These are phyloP conservation scores for Clistopyga incitator DNA, from an alignment of 2,888 invertebrate species.

Conservation along the genomic window DNA sequence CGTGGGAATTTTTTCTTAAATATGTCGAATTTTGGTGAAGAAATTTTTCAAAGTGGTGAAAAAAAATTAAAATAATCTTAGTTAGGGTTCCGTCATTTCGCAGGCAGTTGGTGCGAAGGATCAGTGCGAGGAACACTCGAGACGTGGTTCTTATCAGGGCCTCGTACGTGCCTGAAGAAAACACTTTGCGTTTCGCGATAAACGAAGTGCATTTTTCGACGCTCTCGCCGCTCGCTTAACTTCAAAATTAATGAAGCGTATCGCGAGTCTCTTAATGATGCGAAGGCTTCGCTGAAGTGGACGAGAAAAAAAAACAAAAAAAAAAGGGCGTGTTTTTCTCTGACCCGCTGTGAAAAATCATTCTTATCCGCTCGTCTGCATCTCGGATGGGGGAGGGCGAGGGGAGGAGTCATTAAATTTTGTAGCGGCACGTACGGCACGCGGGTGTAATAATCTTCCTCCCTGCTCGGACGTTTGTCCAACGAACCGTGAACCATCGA, in stretches of 20 bases:
- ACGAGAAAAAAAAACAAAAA: too few relatives aligned
- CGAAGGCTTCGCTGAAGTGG: background rate
- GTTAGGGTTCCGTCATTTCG: background rate
- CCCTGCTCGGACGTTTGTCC: constrained; percentile 41
- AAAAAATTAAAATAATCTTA: background rate
- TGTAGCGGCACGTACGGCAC: constrained; percentile 46
- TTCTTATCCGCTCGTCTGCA: constrained; percentile 35
- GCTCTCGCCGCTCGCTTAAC: constrained; percentile 16
- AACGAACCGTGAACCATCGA: constrained; percentile 53
- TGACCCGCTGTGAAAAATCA: constrained; percentile 53
- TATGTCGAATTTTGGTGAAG: too few relatives aligned
- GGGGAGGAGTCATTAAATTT: constrained; percentile 56
- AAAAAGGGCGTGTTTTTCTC: constrained; percentile 17
- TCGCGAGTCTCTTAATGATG: constrained; percentile 32
- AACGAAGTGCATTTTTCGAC: constrained; percentile 23
- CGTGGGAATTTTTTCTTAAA: too few relatives aligned
- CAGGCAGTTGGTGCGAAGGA: background rate
- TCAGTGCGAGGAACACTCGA: background rate
- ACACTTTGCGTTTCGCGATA: constrained; percentile 38
- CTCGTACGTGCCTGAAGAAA: background rate
- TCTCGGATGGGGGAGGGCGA: background rate
- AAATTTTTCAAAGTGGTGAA: too few relatives aligned
- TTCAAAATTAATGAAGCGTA: constrained; percentile 43
- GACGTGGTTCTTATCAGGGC: background rate
- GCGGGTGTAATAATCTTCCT: constrained; percentile 56